These are phyloP conservation scores for Semaprochilodus insignis DNA, from an alignment of 2,797 vertebrate species.

Conservation along the genomic window DNA sequence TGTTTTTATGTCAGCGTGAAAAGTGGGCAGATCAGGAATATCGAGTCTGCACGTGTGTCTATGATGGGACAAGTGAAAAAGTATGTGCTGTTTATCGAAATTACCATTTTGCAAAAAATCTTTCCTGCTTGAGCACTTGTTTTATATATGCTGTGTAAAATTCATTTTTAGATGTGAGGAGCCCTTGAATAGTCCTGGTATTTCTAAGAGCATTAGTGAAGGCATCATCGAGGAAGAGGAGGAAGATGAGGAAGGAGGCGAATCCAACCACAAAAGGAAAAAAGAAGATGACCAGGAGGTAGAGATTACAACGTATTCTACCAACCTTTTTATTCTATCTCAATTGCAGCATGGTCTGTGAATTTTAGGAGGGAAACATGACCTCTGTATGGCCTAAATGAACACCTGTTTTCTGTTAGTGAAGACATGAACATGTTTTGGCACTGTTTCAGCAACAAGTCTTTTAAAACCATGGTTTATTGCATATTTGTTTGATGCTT, in stretches of 20 bases:
- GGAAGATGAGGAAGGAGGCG: conserved; percentile 84
- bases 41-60: conserved; percentile 94
- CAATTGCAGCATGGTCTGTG: neutral
- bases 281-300: conserved; percentile 96
- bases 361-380: neutral
- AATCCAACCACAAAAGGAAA: conserved; percentile 92
- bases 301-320: neutral
- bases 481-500: neutral
- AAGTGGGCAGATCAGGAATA: conserved; percentile 96
- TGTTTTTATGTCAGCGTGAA: conserved; percentile 85
- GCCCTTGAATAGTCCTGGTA: conserved; percentile 81
- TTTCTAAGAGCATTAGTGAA: conserved; percentile 89
- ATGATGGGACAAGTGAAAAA: conserved; percentile 98
- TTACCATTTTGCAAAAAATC: neutral
- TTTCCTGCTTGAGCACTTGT: neutral
- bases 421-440: neutral
- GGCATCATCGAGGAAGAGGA: conserved; percentile 95
- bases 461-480: neutral
- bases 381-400: neutral
- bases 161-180: conserved; percentile 86
- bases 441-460: too few species aligned
- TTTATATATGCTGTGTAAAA: neutral
- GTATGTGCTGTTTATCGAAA: conserved; percentile 63
- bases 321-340: neutral
- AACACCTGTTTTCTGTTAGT: neutral